Evolutionary conservation across 2,797 vertebrate species (phyloP), one percentile per base, ranked within the genome.

Genomic region (Sarcoramphus papa): DNA sequence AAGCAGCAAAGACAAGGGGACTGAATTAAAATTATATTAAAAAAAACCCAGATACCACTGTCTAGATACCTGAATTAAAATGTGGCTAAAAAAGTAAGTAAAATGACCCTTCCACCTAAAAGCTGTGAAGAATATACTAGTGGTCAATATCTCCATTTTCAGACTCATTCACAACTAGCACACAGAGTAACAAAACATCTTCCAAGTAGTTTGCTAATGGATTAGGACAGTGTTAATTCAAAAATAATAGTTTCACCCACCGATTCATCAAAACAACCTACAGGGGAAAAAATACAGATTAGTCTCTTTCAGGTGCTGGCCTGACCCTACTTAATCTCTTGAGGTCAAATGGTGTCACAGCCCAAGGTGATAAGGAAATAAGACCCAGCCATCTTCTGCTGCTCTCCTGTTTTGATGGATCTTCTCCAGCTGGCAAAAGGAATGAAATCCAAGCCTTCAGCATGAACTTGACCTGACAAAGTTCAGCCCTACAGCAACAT

Each of bases 401-500:
- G 75, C 91, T 90, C 57, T 72, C 15, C 35, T 86, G 43, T 54
- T 84, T 59, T 54, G 56, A 95, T 90, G 93, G 93, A 90, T 73
- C 79, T 86, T 79, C 82, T 95, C 83, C 95, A 97, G 5, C 45
- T 97, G 91, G 75, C 88, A 89, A 85, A 80, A 60, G 35, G 24
- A 88, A 82, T 81, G 96, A 95, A 97, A 96, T 84, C 31, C 48
- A 92, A 97, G 50, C 88, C 67, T 76, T 59, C 20, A 70, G 37
- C n/a, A 68, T 33, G 65, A 75, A 31, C 48, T 76, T 90, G 78
- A 85, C 81, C 90, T 85, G 60, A 75, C 30, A 65, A 88, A 83
- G 78, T 78, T 95, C 86, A 91, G 6, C 56, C 37, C n/a, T 79
- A 48, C 7, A 73, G 87, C 51, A 94, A 45, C 43, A 69, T 28